Percentiles rank a stretch among this genome's conserved stretches.
These are phyloP conservation scores for Streblospio benedicti DNA, from an alignment of 1,140 invertebrate species.

Conservation along the genomic window DNA sequence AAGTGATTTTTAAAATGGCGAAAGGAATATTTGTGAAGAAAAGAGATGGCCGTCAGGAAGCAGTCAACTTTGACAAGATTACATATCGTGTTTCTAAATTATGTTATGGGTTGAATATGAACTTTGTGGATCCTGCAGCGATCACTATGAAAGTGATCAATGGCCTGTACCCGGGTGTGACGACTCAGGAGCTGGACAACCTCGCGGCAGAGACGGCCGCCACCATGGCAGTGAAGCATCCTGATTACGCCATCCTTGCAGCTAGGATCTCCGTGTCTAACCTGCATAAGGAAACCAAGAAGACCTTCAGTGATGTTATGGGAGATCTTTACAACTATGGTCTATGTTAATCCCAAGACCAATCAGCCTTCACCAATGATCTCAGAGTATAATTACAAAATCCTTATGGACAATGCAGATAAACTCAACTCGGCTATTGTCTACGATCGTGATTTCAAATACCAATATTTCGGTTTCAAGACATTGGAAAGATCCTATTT, in stretches of 20 bases:
- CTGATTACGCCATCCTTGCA: slow-evolving; percentile 92
- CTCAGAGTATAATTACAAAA: slow-evolving; percentile 69
- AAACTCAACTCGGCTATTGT: slow-evolving; percentile 90
- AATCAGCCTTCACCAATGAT: slow-evolving; percentile 69
- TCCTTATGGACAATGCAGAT: slow-evolving; percentile 78
- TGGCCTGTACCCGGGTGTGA: slow-evolving; percentile 90
- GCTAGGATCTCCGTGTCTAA: slow-evolving; percentile 94
- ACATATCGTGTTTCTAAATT: slow-evolving; percentile 89
- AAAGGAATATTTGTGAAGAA: too few species aligned
- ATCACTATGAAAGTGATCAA: slow-evolving; percentile 64
- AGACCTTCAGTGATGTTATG: slow-evolving; percentile 65
- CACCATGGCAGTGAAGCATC: slow-evolving; percentile 90
- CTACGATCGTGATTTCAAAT: slow-evolving; percentile 93
- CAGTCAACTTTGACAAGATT: slow-evolving; percentile 95
- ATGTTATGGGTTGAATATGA: slow-evolving; percentile 90
- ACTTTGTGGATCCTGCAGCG: slow-evolving; percentile 81
- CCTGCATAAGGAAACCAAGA: slow-evolving; percentile 79
- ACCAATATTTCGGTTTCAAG: slow-evolving; percentile 99
- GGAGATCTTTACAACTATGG: slow-evolving; percentile 73
- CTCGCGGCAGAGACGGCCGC: slow-evolving; percentile 93
- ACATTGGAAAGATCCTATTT: too few species aligned
- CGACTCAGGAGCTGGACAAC: slow-evolving; percentile 93
- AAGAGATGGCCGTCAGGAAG: slow-evolving; percentile 85
- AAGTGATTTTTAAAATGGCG: too few species aligned
- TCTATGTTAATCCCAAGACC: slow-evolving; percentile 65